Evolutionary conservation across 2,888 invertebrate genomes (phyloP).

Genomic region (Lysandra coridon): DNA sequence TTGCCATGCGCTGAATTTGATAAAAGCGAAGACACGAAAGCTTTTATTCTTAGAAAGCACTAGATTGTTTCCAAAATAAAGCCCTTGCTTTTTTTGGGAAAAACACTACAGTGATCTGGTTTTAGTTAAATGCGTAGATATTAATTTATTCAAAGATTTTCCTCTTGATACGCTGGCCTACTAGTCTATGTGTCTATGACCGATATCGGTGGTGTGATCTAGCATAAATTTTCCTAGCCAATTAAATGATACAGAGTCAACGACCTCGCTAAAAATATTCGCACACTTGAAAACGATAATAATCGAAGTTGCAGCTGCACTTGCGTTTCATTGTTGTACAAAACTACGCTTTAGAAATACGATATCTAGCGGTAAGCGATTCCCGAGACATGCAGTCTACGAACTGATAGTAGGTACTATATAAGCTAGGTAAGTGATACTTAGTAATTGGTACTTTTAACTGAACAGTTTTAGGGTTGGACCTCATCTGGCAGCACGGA

Average conservation of each 20-base stretch:
- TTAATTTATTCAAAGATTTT: neutral
- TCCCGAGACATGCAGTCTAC: constrained; percentile 24
- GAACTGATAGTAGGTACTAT: neutral
- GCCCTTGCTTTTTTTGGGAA: neutral
- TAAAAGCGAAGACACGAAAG: neutral
- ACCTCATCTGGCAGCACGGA: too few species aligned
- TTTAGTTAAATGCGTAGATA: neutral
- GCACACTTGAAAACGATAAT: constrained; percentile 56
- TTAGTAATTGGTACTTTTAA: too few species aligned
- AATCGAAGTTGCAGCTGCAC: constrained; percentile 56
- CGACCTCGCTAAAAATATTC: constrained; percentile 63
- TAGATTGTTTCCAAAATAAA: too few species aligned
- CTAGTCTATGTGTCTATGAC: neutral
- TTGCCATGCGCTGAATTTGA: neutral
- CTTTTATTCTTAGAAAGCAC: too few species aligned
- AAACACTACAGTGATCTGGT: neutral
- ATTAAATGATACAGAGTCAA: constrained; percentile 50
- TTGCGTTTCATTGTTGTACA: constrained; percentile 50
- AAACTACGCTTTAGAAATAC: constrained; percentile 32
- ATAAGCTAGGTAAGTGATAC: too few species aligned
- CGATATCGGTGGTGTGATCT: constrained; percentile 6
- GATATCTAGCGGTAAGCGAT: constrained; percentile 22
- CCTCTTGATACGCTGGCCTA: neutral
- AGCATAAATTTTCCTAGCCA: constrained; percentile 1
- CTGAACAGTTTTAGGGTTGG: too few species aligned